Percentiles rank a stretch among this genome's conserved stretches.
phyloP scores from a whole-genome alignment of 1,140 invertebrate genomes.

The Zaprionus lachaisei region DNA sequence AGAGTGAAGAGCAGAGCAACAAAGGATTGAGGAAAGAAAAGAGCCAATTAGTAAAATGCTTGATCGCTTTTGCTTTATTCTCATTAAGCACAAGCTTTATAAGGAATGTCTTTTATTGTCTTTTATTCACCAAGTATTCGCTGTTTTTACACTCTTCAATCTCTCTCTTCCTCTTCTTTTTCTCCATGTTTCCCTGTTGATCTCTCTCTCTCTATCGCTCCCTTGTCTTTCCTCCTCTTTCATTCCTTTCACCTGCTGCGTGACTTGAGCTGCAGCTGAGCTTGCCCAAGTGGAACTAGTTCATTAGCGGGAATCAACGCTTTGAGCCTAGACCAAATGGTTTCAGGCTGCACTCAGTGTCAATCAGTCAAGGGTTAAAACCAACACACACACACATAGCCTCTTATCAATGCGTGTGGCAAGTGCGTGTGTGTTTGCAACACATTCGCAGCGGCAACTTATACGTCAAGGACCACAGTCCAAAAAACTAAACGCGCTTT shows the following conservation, averaged over 20 bases:
- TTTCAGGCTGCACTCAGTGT: constrained; percentile 29
- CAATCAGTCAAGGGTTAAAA: constrained; percentile 46
- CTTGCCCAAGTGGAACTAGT: constrained; percentile 27
- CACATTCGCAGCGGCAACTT: constrained; percentile 21
- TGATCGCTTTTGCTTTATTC: no score
- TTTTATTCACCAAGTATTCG: no score
- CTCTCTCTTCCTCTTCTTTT: neutral
- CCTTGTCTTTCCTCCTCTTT: neutral
- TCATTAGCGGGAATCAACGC: constrained; percentile 28
- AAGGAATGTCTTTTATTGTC: no score
- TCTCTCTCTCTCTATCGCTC: neutral
- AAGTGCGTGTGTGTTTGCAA: constrained; percentile 20
- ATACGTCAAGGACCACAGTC: constrained; percentile 44
- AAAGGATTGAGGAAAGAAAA: no score
- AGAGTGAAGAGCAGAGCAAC: no score
- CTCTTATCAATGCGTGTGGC: neutral
- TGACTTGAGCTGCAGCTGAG: neutral
- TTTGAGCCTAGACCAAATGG: constrained; percentile 6
- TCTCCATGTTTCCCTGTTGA: neutral
- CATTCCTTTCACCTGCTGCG: neutral
- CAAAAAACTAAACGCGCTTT: constrained; percentile 43
- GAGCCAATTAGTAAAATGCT: no score
- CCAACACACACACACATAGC: neutral
- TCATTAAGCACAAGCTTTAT: no score
- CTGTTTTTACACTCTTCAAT: neutral